Conservation (phyloP, 2,113 vertebrate species). For the Herpetotheres cachinnans region DNA sequence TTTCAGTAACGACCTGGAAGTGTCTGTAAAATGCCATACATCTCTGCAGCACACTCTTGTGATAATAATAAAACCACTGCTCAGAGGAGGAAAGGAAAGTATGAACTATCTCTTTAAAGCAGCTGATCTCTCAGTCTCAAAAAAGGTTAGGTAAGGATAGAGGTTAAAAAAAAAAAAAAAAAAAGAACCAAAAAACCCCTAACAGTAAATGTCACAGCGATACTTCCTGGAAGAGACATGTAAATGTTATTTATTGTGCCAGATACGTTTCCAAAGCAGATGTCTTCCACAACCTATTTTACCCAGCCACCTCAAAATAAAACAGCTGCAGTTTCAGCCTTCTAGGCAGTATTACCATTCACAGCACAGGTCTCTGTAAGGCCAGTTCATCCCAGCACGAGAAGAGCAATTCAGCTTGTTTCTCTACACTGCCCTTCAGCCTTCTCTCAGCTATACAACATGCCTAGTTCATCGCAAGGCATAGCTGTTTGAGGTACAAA, state of each 20-base stretch:
- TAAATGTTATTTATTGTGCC: constrained; percentile 63
- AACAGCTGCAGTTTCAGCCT: constrained; percentile 29
- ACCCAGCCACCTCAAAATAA: constrained; percentile 30
- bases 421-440: neutral
- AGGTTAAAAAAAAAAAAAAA: neutral
- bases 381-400: neutral
- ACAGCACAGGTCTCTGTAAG: neutral
- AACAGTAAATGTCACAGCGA: constrained; percentile 50
- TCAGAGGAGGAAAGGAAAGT: neutral
- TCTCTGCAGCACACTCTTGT: neutral
- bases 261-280: constrained; percentile 63
- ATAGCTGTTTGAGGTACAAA: too few species aligned
- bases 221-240: constrained; percentile 56
- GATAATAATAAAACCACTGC: neutral
- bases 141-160: constrained; percentile 43
- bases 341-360: neutral
- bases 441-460: neutral
- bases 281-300: constrained; percentile 34
- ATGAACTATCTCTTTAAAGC: neutral
- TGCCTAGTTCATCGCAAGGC: rapidly evolving
- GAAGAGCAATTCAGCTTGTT: neutral
- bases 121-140: neutral
- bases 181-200: neutral
- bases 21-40: neutral
- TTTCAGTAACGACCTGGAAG: neutral